Evolutionary conservation across 30 jellyfish, hydroid and myxozoan genomes (phyloP).

Genomic region (Haliclystus octoradiatus): DNA sequence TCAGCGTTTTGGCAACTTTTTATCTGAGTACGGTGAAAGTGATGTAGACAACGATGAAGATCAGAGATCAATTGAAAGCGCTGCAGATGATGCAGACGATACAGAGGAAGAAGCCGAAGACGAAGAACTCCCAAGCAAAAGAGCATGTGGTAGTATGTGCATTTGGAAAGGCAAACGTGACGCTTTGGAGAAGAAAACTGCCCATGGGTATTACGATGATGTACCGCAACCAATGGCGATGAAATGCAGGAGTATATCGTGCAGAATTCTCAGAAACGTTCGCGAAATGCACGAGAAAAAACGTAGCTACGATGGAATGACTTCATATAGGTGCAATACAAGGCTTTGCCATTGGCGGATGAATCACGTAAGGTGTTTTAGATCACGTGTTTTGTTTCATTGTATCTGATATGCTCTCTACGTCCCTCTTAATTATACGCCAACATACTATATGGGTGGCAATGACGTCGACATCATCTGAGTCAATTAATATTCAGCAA

Average conservation of each 20-base stretch:
- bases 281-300: background rate
- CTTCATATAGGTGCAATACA: background rate
- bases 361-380: background rate
- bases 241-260: background rate
- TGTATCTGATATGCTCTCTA: too few species aligned
- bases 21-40: background rate
- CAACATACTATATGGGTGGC: too few species aligned
- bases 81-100: background rate
- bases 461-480: too few species aligned
- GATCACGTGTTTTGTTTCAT: too few species aligned
- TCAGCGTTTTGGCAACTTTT: background rate
- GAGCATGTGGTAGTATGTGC: slow-evolving; percentile 1
- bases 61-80: background rate
- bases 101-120: background rate
- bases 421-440: too few species aligned
- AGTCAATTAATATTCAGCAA: too few species aligned
- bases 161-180: background rate
- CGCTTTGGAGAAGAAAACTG: background rate
- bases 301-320: background rate
- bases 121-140: background rate
- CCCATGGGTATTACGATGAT: too few species aligned
- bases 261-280: background rate
- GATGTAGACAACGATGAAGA: background rate
- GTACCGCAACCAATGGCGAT: background rate
- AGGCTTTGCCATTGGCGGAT: background rate